A percentile compares a stretch with the other conserved stretches of the same genome.
Conservation (phyloP, 2,888 invertebrate species). For the Dryomyza anilis region DNA sequence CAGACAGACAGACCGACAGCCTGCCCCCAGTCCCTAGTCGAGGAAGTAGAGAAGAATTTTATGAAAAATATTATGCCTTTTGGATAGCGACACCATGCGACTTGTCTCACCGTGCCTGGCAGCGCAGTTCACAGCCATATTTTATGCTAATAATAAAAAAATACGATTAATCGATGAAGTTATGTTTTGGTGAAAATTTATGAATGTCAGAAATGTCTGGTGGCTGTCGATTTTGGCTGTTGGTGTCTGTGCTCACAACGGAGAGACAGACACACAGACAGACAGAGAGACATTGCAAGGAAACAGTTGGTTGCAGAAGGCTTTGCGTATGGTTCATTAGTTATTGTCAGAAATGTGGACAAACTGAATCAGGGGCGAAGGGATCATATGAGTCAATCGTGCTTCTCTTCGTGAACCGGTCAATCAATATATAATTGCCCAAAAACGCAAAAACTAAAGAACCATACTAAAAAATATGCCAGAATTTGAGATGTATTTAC, state of each 20-base stretch:
- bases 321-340: background rate
- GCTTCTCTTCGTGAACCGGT: no score
- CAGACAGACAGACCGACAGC: no score
- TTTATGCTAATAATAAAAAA: slow-evolving; percentile 9
- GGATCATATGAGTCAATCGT: background rate
- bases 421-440: no score
- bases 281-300: background rate
- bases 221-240: background rate
- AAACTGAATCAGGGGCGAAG: slow-evolving; percentile 1
- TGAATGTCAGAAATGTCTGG: slow-evolving; percentile 11
- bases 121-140: slow-evolving; percentile 1
- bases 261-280: background rate
- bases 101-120: background rate
- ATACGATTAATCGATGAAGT: slow-evolving; percentile 9
- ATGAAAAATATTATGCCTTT: no score
- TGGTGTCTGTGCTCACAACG: background rate
- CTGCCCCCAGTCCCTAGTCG: no score
- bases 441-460: no score
- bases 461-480: no score
- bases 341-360: background rate
- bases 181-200: slow-evolving; percentile 8
- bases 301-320: slow-evolving; percentile 19
- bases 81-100: background rate
- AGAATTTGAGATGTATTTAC: no score
- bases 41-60: background rate